Conservation (phyloP, 2,113 vertebrate genomes). For the Gyps fulvus region DNA sequence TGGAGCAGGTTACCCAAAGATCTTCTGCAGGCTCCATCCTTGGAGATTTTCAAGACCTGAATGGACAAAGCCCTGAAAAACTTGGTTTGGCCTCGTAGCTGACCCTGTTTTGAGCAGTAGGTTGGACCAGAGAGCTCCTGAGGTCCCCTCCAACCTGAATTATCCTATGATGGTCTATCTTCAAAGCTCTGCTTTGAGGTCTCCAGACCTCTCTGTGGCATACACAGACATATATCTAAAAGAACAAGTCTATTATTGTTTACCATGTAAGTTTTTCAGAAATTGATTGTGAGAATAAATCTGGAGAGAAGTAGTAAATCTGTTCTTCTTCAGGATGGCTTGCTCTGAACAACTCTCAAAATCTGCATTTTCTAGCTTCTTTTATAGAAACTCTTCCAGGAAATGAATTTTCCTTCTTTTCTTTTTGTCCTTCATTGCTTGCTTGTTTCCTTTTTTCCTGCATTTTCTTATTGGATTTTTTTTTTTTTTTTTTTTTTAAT, state of each 20-base stretch:
- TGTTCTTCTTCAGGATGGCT: not conserved
- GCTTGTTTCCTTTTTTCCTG: not conserved
- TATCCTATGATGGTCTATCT: not conserved
- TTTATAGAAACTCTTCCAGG: not conserved
- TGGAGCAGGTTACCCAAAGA: not conserved
- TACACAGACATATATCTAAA: not conserved
- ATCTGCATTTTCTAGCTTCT: not conserved
- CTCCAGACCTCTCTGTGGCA: not conserved
- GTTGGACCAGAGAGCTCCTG: not conserved
- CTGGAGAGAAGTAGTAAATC: not conserved
- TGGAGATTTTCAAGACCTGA: not conserved
- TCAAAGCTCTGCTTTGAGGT: not conserved
- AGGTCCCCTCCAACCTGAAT: not conserved
- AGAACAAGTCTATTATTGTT: not conserved
- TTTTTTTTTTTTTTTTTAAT: not conserved
- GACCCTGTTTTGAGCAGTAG: not conserved
- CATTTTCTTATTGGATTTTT: not conserved
- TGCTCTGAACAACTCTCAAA: not conserved
- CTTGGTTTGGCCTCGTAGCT: not conserved
- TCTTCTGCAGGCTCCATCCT: not conserved
- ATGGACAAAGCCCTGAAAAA: not conserved
- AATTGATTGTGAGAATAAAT: not conserved
- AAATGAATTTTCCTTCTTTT: not conserved
- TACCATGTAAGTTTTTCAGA: not conserved
- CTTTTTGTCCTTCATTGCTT: not conserved